phyloP scores from a whole-genome alignment of 2,113 vertebrate species.

The Scomber japonicus region DNA sequence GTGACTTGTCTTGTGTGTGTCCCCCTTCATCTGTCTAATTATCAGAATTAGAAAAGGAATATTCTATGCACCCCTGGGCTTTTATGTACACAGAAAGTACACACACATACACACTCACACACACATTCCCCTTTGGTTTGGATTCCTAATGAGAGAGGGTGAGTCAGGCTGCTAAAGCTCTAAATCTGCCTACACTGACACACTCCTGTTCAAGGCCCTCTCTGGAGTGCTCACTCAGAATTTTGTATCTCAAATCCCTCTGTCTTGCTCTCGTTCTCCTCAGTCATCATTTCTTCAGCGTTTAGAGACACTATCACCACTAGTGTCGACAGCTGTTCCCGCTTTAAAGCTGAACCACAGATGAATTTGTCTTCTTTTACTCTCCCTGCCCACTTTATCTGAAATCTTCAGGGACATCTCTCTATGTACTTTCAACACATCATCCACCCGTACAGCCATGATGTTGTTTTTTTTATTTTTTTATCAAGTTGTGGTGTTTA shows the following conservation, averaged over 20 bases:
- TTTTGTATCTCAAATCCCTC: conserved; percentile 2
- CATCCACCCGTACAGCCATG: background rate
- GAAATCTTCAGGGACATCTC: conserved; percentile 10
- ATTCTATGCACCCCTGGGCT: conserved; percentile 37
- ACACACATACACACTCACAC: conserved; percentile 12
- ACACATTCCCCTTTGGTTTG: conserved; percentile 2
- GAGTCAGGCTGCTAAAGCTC: conserved; percentile 46
- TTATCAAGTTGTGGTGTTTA: background rate
- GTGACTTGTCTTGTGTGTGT: conserved; percentile 56
- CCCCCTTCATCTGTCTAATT: conserved; percentile 62
- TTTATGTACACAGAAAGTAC: background rate
- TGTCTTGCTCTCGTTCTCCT: conserved; percentile 8
- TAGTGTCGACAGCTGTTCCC: background rate
- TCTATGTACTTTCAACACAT: background rate
- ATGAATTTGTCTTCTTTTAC: conserved; percentile 1
- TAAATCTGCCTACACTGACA: conserved; percentile 46
- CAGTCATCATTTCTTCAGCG: conserved; percentile 14
- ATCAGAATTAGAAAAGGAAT: conserved; percentile 50
- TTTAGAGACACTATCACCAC: conserved; percentile 1
- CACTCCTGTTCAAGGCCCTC: conserved; percentile 15
- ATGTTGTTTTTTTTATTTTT: too few species aligned
- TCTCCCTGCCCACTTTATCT: background rate
- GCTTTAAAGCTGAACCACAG: conserved; percentile 16
- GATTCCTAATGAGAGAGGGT: conserved; percentile 42
- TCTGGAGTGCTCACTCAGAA: conserved; percentile 11